Conservation (phyloP, 1,140 invertebrate genomes). For the Stenopsyche tienmushanensis region DNA sequence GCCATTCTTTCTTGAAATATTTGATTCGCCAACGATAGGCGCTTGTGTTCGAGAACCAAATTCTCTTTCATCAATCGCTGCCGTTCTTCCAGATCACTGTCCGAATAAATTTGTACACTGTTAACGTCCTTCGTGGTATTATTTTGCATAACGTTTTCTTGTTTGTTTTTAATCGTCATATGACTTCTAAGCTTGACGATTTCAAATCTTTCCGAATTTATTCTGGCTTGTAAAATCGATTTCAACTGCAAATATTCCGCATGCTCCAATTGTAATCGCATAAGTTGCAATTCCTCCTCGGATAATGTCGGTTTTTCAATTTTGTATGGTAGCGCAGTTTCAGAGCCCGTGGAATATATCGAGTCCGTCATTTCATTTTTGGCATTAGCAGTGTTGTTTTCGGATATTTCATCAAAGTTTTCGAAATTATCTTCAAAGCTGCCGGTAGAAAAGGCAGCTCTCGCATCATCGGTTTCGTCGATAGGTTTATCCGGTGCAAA, state of each 20-base stretch:
- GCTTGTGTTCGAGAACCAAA: constrained; percentile 66
- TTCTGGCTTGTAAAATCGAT: constrained; percentile 63
- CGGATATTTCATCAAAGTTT: constrained; percentile 44
- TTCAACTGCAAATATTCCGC: constrained; percentile 68
- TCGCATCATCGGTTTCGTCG: background rate
- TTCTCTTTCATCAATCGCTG: constrained; percentile 64
- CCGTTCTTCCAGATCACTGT: constrained; percentile 50
- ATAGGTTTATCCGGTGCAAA: constrained; percentile 1
- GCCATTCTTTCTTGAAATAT: constrained; percentile 67
- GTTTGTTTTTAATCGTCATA: constrained; percentile 55
- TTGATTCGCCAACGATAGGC: constrained; percentile 61
- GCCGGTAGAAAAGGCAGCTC: constrained; percentile 37
- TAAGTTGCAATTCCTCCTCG: constrained; percentile 58
- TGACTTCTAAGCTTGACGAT: constrained; percentile 63
- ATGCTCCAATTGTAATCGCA: constrained; percentile 65
- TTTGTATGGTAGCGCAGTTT: constrained; percentile 25
- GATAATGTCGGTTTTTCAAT: constrained; percentile 54
- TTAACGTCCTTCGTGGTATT: constrained; percentile 55
- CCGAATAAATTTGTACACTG: constrained; percentile 51
- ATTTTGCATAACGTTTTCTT: constrained; percentile 52
- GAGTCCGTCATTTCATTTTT: constrained; percentile 40
- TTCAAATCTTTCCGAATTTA: constrained; percentile 66
- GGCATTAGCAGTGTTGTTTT: constrained; percentile 41
- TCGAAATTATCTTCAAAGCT: constrained; percentile 56
- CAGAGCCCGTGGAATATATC: constrained; percentile 35